Base-by-base conservation (phyloP, 2,797 vertebrate species). In the Acipenser ruthenus region DNA sequence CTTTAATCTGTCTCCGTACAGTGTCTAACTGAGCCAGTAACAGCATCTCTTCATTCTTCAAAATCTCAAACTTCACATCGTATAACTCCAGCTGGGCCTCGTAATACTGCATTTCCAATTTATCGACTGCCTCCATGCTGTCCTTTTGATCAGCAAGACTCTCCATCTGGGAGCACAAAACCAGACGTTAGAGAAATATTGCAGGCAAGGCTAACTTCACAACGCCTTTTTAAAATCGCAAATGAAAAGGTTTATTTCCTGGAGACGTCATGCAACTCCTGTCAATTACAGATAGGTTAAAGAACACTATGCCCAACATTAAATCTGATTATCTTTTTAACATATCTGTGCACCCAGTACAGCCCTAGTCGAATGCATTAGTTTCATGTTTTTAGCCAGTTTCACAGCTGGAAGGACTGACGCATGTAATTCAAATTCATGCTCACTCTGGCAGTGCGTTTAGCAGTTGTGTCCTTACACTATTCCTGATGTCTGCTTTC, bases 41-140 rank as follows among this genome's bases (percentile, higher is more conserved):
- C 65, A 98, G 88, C 78, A 90, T 86, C 77, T 99, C 96, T 84
- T 99, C 95, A 49, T 94, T 90, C 80, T 90, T 96, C 78, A 98
- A 76, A 74, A 95, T 90, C 77, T 97, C 93, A 65, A 97, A 89
- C 75, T 95, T 94, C 75, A 92, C 76, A 67, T 95, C 91, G 8
- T 96, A 96, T 3, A 96, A 80, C 58, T 97, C 93, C 72, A 97
- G 79, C 58, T 98, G 95, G 1, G 83, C 87, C 80, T 96, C 93
- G 10, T 98, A 98, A 80, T 92, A 98, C 23, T 89, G 88, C 74
- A 96, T 84, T 82, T 99, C 96, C 79, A 98, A 82, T 70, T 88
- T 84, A 68, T 96, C 90, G 52, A 95, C 86, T 0, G 79, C 50
- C 60, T 64, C 64, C 50, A 78, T 67, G 13, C 77, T 79, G 50